These are phyloP conservation scores for Coenobita brevimanus DNA, from an alignment of 1,140 invertebrate genomes.

Conservation along the genomic window DNA sequence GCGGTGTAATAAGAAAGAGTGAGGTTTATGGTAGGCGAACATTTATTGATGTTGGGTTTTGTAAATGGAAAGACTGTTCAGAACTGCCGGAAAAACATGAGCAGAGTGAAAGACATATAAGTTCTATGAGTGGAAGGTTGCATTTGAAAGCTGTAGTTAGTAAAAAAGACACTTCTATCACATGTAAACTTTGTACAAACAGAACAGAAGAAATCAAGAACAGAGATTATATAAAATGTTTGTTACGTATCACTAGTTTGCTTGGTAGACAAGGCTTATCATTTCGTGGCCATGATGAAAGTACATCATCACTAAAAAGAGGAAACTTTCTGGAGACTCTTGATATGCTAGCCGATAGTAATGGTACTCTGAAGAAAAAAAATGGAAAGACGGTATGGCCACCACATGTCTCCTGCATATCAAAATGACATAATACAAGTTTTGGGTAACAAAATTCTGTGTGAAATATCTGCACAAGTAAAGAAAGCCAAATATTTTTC, in stretches of 20 bases:
- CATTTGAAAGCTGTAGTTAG: neutral
- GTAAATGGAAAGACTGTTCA: too few relatives aligned
- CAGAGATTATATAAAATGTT: slow-evolving; percentile 19
- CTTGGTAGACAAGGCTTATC: slow-evolving; percentile 19
- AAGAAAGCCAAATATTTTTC: slow-evolving; percentile 27
- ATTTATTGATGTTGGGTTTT: too few relatives aligned
- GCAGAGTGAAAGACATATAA: too few relatives aligned
- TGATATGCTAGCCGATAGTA: neutral
- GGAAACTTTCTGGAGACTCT: slow-evolving; percentile 7
- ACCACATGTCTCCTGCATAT: neutral
- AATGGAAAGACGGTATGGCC: neutral
- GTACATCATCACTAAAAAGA: slow-evolving; percentile 19
- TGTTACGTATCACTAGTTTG: slow-evolving; percentile 31
- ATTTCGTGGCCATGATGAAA: slow-evolving; percentile 30
- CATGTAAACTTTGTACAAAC: neutral
- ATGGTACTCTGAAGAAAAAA: neutral
- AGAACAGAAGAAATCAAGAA: too few relatives aligned
- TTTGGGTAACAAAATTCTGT: neutral
- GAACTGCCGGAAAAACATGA: too few relatives aligned
- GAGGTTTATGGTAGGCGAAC: too few relatives aligned
- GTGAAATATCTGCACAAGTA: neutral
- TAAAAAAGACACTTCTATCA: neutral
- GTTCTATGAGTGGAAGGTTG: too few relatives aligned
- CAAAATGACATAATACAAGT: slow-evolving; percentile 23
- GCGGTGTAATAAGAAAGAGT: too few relatives aligned